These are phyloP conservation scores for Spilarctia lutea DNA, from an alignment of 2,888 invertebrate species.

Conservation along the genomic window DNA sequence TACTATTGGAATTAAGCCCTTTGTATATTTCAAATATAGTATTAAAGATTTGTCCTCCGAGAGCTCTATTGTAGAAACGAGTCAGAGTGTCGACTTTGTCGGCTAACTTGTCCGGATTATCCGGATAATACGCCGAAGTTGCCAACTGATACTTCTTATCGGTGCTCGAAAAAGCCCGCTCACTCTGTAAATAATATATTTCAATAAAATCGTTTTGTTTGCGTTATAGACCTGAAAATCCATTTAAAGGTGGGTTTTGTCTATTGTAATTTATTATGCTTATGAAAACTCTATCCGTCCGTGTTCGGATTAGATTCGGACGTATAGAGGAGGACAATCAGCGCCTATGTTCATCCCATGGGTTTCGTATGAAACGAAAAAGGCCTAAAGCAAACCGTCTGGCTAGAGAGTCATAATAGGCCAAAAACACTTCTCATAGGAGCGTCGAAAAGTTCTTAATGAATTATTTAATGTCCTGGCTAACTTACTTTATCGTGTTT, in stretches of 20 bases:
- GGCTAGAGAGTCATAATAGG: too few relatives aligned
- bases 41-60: constrained; percentile 19
- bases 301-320: too few relatives aligned
- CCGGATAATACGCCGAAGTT: constrained; percentile 72
- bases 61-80: constrained; percentile 60
- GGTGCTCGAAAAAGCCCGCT: constrained; percentile 50
- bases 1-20: not conserved
- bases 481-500: too few relatives aligned
- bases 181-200: constrained; percentile 61
- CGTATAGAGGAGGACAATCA: too few relatives aligned
- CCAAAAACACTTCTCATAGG: too few relatives aligned
- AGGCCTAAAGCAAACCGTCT: too few relatives aligned
- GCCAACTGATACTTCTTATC: constrained; percentile 66
- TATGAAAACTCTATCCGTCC: too few relatives aligned
- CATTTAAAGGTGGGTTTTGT: constrained; percentile 23
- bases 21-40: not conserved
- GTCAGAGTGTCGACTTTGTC: constrained; percentile 59
- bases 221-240: constrained; percentile 22
- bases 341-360: too few relatives aligned
- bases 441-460: too few relatives aligned
- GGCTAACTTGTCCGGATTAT: constrained; percentile 73
- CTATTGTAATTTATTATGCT: too few relatives aligned
- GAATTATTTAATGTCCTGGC: not conserved
- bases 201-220: constrained; percentile 48
- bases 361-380: too few relatives aligned